Percentiles rank a stretch among this genome's conserved stretches.
phyloP scores from a whole-genome alignment of 2,888 invertebrate species.

The Machimus rusticus region DNA sequence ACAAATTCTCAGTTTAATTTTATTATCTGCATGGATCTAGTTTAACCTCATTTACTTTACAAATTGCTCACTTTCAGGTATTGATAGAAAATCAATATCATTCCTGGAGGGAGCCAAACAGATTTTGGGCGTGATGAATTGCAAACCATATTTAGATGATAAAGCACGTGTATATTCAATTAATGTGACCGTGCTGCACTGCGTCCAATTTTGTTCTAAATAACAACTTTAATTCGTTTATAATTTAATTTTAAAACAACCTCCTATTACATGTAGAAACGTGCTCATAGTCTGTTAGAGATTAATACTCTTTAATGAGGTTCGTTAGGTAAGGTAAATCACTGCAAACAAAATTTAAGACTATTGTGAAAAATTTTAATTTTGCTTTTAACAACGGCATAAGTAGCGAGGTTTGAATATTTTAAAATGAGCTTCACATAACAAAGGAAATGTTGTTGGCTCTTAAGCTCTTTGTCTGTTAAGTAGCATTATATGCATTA shows the following conservation, averaged over 20 bases:
- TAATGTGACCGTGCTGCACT: neutral
- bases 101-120: neutral
- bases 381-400: neutral
- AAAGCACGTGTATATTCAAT: conserved; percentile 8
- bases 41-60: neutral
- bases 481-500: neutral
- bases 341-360: neutral
- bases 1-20: neutral
- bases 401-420: neutral
- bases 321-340: neutral
- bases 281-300: neutral
- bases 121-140: conserved; percentile 8
- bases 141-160: neutral
- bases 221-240: neutral
- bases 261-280: neutral
- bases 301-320: neutral
- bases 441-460: neutral
- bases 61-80: conserved; percentile 4
- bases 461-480: neutral
- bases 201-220: neutral
- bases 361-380: neutral
- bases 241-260: neutral
- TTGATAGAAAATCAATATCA: conserved; percentile 27
- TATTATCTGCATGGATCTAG: neutral
- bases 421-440: neutral